Conservation (phyloP, 2,888 invertebrate genomes). For the Cerastoderma edule region DNA sequence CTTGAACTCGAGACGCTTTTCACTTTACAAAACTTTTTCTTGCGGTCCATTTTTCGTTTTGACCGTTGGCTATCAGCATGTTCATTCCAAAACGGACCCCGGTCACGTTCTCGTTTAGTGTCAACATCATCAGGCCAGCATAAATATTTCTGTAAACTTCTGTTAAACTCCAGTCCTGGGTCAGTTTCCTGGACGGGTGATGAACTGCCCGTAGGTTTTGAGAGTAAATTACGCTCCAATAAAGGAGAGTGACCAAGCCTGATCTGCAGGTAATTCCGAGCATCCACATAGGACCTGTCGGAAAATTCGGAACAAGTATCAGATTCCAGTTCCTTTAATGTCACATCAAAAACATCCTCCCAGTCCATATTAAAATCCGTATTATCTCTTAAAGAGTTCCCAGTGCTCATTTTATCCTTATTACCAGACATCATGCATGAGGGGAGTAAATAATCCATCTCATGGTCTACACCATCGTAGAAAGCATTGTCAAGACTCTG, state of each 20-base stretch:
- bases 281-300: constrained; percentile 50
- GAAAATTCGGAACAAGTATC: constrained; percentile 61
- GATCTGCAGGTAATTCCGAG: constrained; percentile 46
- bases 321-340: constrained; percentile 49
- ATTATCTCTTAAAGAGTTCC: neutral
- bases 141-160: constrained; percentile 53
- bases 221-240: constrained; percentile 27
- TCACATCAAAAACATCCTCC: constrained; percentile 44
- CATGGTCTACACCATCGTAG: constrained; percentile 33
- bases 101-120: neutral
- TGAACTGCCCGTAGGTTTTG: constrained; percentile 34
- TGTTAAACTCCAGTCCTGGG: constrained; percentile 42
- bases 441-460: constrained; percentile 54
- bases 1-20: neutral
- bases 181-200: constrained; percentile 41
- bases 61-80: neutral
- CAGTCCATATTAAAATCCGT: neutral
- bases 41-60: constrained; percentile 8
- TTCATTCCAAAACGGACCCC: neutral
- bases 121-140: constrained; percentile 44
- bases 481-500: no score
- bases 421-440: constrained; percentile 42
- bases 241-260: constrained; percentile 50
- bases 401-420: constrained; percentile 4
- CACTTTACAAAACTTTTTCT: constrained; percentile 8